Conservation (phyloP, 2,888 invertebrate genomes). For the Oasisia sp. region DNA sequence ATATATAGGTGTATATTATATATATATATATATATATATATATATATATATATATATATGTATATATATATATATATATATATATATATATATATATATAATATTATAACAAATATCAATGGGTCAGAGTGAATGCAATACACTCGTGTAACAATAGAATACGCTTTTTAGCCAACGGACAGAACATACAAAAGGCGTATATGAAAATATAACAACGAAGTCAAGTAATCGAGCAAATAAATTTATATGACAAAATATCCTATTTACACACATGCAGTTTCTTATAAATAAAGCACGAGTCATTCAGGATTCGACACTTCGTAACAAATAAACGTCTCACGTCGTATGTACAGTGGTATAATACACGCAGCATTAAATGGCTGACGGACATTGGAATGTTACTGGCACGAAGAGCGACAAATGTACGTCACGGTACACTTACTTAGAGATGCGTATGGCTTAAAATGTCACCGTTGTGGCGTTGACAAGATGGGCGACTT, state of each 20-base stretch:
- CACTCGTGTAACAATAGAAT: no score
- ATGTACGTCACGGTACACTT: background rate
- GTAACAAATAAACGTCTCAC: background rate
- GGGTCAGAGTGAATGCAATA: no score
- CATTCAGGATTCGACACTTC: background rate
- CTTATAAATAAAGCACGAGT: background rate
- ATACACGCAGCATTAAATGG: background rate
- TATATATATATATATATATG: background rate
- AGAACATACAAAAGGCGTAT: background rate
- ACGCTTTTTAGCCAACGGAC: background rate
- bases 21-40: background rate
- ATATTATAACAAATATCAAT: background rate
- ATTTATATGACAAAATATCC: constrained; percentile 7
- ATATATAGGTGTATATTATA: background rate
- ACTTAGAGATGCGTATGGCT: background rate
- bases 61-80: constrained; percentile 19
- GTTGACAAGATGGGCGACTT: background rate
- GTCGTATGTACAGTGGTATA: constrained; percentile 5
- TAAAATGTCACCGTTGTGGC: background rate
- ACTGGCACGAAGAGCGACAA: background rate
- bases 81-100: background rate
- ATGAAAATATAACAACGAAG: background rate
- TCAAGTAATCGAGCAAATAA: background rate
- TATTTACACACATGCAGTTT: background rate
- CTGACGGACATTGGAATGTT: background rate